Percentiles rank a stretch among this genome's conserved stretches.
Evolutionary conservation across 2,797 vertebrate species (phyloP).

Genomic region (Macroramphosus scolopax): DNA sequence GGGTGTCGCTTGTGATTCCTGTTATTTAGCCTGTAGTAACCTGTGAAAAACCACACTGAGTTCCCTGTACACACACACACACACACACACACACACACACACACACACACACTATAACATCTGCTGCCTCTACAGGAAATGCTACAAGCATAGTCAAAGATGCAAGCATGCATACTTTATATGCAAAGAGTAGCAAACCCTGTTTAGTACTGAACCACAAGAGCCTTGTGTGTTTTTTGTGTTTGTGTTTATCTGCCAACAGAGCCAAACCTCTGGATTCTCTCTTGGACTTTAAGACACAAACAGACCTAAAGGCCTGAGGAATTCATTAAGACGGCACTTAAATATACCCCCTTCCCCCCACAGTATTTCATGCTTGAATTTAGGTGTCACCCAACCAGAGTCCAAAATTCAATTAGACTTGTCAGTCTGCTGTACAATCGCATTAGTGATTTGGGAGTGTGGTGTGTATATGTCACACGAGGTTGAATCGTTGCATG

Average conservation of each 20-base stretch:
- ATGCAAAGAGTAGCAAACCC: background rate
- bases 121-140: slow-evolving; percentile 25
- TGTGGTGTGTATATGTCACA: slow-evolving; percentile 4
- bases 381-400: slow-evolving; percentile 41
- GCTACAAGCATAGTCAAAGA: background rate
- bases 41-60: slow-evolving; percentile 32
- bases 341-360: slow-evolving; percentile 19
- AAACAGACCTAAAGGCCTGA: slow-evolving; percentile 17
- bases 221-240: background rate
- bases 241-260: background rate
- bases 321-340: slow-evolving; percentile 10
- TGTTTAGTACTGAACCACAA: slow-evolving; percentile 3
- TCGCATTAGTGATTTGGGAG: slow-evolving; percentile 30
- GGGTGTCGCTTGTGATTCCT: slow-evolving; percentile 32
- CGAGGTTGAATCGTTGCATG: slow-evolving; percentile 1
- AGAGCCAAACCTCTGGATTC: slow-evolving; percentile 1
- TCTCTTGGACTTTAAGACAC: too few relatives aligned
- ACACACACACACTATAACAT: slow-evolving; percentile 26
- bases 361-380: slow-evolving; percentile 21
- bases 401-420: slow-evolving; percentile 54
- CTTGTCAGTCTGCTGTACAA: slow-evolving; percentile 35
- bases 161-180: slow-evolving; percentile 1
- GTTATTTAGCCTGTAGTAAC: slow-evolving; percentile 19
- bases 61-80: slow-evolving; percentile 11
- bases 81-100: slow-evolving; percentile 1